phyloP scores from a whole-genome alignment of 2,888 invertebrate species.

The Epinotia brunnichana region DNA sequence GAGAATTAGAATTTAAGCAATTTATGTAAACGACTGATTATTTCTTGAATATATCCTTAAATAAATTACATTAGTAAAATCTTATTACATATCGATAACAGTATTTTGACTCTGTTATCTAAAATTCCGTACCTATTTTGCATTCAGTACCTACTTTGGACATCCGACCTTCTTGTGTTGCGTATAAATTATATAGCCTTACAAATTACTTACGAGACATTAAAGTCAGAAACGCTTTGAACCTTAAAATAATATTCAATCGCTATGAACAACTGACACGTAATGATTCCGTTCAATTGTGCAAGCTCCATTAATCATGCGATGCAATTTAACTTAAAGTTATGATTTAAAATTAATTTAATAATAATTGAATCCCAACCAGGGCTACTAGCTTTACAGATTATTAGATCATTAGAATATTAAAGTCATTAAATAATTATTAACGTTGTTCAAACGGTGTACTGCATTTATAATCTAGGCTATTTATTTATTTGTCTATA shows the following conservation, averaged over 20 bases:
- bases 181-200: neutral
- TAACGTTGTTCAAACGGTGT: neutral
- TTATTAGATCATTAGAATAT: conserved; percentile 29
- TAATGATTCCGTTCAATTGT: conserved; percentile 52
- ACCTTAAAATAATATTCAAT: conserved; percentile 45
- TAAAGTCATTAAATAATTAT: conserved; percentile 21
- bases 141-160: neutral
- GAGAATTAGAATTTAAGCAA: too few relatives aligned
- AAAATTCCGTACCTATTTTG: too few relatives aligned
- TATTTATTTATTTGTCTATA: neutral
- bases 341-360: conserved; percentile 55
- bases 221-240: conserved; percentile 24
- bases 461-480: neutral
- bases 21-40: too few relatives aligned
- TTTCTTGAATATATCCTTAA: too few relatives aligned
- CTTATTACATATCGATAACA: too few relatives aligned
- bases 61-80: too few relatives aligned
- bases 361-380: conserved; percentile 53
- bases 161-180: neutral
- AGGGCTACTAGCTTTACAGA: conserved; percentile 42
- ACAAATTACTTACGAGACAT: conserved; percentile 14
- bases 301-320: conserved; percentile 63
- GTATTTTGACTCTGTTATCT: neutral
- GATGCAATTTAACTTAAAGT: conserved; percentile 61
- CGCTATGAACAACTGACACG: conserved; percentile 51